Conservation (phyloP, 1,140 invertebrate species). For the Tetramorium parvispinum region DNA sequence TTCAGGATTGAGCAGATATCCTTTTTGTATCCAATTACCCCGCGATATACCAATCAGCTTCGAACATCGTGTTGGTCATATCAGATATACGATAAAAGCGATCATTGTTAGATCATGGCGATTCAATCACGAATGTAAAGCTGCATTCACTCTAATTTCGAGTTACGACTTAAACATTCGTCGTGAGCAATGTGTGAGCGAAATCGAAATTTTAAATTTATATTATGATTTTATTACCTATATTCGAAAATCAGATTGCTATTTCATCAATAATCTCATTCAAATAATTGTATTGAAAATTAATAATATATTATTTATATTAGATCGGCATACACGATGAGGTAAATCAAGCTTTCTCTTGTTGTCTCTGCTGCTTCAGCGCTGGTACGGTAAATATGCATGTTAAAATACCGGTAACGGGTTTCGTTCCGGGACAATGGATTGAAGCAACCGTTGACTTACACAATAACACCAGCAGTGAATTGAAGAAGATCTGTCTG, state of each 20-base stretch:
- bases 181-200: slow-evolving; percentile 30
- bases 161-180: slow-evolving; percentile 62
- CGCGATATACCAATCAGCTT: slow-evolving; percentile 85
- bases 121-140: slow-evolving; percentile 85
- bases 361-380: slow-evolving; percentile 81
- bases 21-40: slow-evolving; percentile 86
- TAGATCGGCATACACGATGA: slow-evolving; percentile 69
- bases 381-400: slow-evolving; percentile 87
- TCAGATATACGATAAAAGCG: slow-evolving; percentile 87
- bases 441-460: slow-evolving; percentile 87
- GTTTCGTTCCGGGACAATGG: slow-evolving; percentile 88
- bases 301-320: neutral
- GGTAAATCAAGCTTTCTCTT: slow-evolving; percentile 87
- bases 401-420: slow-evolving; percentile 86
- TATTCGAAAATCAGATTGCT: neutral
- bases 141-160: slow-evolving; percentile 84
- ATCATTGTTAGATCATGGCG: slow-evolving; percentile 86
- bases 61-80: slow-evolving; percentile 86
- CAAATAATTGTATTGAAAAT: neutral
- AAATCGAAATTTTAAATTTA: neutral
- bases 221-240: neutral
- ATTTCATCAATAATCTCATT: neutral
- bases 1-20: slow-evolving; percentile 84
- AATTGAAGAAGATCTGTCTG: slow-evolving; percentile 86
- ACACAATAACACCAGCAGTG: slow-evolving; percentile 86